Conservation (phyloP, 1,140 invertebrate species). For the Brachionus plicatilis region DNA sequence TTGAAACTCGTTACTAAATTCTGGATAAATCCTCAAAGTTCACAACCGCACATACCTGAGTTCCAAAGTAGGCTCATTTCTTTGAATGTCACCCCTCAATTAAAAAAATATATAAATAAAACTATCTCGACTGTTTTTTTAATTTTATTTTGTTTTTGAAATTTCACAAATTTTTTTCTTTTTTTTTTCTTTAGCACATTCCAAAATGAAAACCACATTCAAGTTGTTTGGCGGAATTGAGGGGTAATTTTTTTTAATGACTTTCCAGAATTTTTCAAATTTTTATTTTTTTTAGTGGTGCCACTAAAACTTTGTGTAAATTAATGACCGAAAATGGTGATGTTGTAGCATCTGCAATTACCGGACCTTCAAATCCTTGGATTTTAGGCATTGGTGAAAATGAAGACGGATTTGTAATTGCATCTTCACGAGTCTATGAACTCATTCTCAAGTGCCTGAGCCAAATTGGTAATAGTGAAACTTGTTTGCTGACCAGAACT, state of each 20-base stretch:
- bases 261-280: not conserved
- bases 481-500: not conserved
- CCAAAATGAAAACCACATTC: not conserved
- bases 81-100: not conserved
- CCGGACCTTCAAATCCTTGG: conserved; percentile 22
- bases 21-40: not conserved
- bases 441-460: not conserved
- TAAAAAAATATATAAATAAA: not conserved
- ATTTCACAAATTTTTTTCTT: not conserved
- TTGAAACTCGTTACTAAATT: not conserved
- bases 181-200: not conserved
- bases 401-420: conserved; percentile 13
- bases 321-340: conserved; percentile 2
- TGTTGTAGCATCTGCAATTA: not conserved
- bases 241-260: not conserved
- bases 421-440: not conserved
- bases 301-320: not conserved
- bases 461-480: not conserved
- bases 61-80: not conserved
- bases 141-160: not conserved
- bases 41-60: not conserved
- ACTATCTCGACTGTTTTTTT: not conserved
- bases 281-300: not conserved
- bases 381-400: not conserved
- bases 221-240: conserved; percentile 15